A percentile compares a stretch with the other conserved stretches of the same genome.
Conservation (phyloP, 2,113 vertebrate genomes). For the Alethe diademata region DNA sequence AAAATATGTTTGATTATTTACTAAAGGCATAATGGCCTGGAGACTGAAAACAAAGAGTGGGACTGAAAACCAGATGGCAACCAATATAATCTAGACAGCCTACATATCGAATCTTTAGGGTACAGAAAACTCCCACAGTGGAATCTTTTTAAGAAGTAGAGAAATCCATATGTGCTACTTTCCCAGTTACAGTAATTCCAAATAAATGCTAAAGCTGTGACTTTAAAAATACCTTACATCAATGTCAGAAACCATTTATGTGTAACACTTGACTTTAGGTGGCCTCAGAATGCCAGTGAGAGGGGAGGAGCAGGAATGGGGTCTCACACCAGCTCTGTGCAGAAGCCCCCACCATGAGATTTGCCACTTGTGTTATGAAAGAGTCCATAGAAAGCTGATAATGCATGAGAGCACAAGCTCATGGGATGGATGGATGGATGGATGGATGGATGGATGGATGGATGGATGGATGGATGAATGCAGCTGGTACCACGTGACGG, state of each 20-base stretch:
- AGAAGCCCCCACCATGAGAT: background rate
- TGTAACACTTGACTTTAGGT: background rate
- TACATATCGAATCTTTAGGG: background rate
- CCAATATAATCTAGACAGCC: background rate
- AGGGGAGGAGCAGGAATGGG: background rate
- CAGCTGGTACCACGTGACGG: background rate
- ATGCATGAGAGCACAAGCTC: background rate
- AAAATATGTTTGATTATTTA: constrained; percentile 53
- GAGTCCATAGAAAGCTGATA: background rate
- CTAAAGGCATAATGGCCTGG: constrained; percentile 36
- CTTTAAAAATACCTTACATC: background rate
- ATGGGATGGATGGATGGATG: background rate
- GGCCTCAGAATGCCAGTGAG: background rate
- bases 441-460: background rate
- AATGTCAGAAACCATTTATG: background rate
- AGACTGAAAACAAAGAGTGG: constrained; percentile 55
- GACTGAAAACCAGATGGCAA: constrained; percentile 44
- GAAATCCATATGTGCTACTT: background rate
- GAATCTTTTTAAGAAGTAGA: background rate
- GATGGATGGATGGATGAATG: background rate
- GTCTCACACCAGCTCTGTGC: background rate
- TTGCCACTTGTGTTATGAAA: background rate
- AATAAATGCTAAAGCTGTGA: background rate
- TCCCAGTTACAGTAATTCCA: background rate
- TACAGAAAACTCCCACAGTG: background rate